Percentiles rank a stretch among this genome's conserved stretches.
phyloP scores from a whole-genome alignment of 2,888 invertebrate species.

The Sminthurinus aureus region DNA sequence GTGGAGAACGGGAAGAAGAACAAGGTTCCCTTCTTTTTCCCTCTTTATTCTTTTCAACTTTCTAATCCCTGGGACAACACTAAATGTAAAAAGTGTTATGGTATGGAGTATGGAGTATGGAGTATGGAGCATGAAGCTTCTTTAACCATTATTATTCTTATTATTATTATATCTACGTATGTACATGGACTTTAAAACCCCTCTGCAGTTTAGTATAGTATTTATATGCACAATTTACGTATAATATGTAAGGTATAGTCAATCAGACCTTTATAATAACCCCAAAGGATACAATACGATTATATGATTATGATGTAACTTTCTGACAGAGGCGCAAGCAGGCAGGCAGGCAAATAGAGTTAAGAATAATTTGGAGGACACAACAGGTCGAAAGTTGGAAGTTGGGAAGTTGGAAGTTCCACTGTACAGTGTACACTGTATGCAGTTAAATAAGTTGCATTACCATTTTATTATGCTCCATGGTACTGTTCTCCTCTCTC shows the following conservation, averaged over 20 bases:
- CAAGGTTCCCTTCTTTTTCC: constrained; percentile 21
- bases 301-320: constrained; percentile 6
- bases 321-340: constrained; percentile 4
- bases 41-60: not conserved
- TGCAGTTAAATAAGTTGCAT: not conserved
- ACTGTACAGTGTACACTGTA: not conserved
- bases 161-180: not conserved
- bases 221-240: not conserved
- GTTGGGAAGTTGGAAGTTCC: not conserved
- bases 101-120: too few relatives aligned
- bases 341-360: not conserved
- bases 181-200: too few relatives aligned
- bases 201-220: too few relatives aligned
- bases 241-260: not conserved
- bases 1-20: not conserved
- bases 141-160: constrained; percentile 33
- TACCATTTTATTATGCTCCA: not conserved
- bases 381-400: not conserved
- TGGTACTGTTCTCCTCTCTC: not conserved
- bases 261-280: not conserved
- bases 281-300: not conserved
- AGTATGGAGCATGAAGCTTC: not conserved
- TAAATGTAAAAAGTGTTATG: too few relatives aligned
- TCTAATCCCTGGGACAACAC: too few relatives aligned
- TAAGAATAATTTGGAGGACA: constrained; percentile 12